phyloP scores from a whole-genome alignment of 1,140 invertebrate genomes.

The Solenopsis fugax region DNA sequence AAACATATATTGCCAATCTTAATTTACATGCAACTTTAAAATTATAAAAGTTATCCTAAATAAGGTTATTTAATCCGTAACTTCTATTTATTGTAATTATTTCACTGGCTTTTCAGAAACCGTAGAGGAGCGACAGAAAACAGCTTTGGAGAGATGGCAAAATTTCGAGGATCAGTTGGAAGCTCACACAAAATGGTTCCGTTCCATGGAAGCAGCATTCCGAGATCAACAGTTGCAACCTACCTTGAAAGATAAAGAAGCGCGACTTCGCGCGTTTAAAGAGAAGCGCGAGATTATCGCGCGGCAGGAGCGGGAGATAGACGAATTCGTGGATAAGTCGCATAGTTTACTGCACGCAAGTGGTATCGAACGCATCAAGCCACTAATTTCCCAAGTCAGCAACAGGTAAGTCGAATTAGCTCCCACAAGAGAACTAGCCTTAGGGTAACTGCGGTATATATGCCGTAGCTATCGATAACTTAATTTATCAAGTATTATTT shows the following conservation, averaged over 20 bases:
- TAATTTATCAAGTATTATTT: no score
- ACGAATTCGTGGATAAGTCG: conserved; percentile 96
- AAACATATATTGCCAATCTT: conserved; percentile 60
- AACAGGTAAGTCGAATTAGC: conserved; percentile 87
- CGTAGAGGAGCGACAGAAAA: conserved; percentile 90
- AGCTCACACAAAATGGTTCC: conserved; percentile 94
- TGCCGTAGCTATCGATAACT: no score
- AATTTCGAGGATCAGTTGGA: conserved; percentile 95
- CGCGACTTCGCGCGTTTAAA: conserved; percentile 91
- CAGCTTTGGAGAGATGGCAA: conserved; percentile 93
- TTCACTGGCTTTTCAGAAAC: conserved; percentile 81
- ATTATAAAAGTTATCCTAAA: background rate
- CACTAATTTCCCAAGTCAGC: conserved; percentile 95
- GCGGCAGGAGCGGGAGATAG: conserved; percentile 93
- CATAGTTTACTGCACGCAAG: conserved; percentile 94
- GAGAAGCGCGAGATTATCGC: conserved; percentile 92
- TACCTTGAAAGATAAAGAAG: conserved; percentile 93
- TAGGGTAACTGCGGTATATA: no score
- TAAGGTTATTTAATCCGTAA: background rate
- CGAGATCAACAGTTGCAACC: conserved; percentile 94
- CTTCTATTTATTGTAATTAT: conserved; percentile 46
- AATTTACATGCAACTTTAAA: background rate
- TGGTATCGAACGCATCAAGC: conserved; percentile 94
- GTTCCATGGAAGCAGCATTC: conserved; percentile 93
- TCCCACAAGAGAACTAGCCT: background rate